Evolutionary conservation across 2,113 vertebrate species (phyloP).

Genomic region (Phrynosoma platyrhinos): DNA sequence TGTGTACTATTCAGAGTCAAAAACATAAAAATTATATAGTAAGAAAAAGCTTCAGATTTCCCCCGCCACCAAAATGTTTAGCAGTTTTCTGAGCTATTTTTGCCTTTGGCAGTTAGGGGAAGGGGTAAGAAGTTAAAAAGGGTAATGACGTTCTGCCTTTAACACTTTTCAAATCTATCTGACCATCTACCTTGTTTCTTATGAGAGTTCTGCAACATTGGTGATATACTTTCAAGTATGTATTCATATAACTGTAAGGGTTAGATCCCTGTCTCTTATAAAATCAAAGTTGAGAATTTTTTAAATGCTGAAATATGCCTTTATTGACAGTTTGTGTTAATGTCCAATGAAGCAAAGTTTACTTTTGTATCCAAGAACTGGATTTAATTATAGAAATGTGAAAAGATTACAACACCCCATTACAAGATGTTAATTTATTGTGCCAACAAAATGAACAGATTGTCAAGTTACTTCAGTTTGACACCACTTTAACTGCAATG

Average conservation of each 20-base stretch:
- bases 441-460: constrained; percentile 37
- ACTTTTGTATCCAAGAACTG: neutral
- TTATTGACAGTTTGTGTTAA: neutral
- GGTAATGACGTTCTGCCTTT: too few relatives aligned
- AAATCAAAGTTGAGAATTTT: neutral
- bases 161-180: too few relatives aligned
- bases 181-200: too few relatives aligned
- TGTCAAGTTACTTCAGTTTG: neutral
- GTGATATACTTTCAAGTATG: neutral
- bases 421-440: constrained; percentile 35
- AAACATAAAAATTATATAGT: too few relatives aligned
- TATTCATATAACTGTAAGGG: neutral
- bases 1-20: too few relatives aligned
- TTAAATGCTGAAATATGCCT: neutral
- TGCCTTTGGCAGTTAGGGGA: too few relatives aligned
- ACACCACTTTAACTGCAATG: too few relatives aligned
- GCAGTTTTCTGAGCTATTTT: too few relatives aligned
- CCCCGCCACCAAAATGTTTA: too few relatives aligned
- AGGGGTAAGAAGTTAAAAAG: too few relatives aligned
- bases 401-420: neutral
- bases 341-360: constrained; percentile 20
- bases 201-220: too few relatives aligned
- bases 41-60: too few relatives aligned
- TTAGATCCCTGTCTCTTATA: neutral
- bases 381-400: neutral